Evolutionary conservation across 53 echinoderm and acorn worm genomes (phyloP), one percentile per base, ranked within the genome.

Genomic region (Echinarachnius parma): DNA sequence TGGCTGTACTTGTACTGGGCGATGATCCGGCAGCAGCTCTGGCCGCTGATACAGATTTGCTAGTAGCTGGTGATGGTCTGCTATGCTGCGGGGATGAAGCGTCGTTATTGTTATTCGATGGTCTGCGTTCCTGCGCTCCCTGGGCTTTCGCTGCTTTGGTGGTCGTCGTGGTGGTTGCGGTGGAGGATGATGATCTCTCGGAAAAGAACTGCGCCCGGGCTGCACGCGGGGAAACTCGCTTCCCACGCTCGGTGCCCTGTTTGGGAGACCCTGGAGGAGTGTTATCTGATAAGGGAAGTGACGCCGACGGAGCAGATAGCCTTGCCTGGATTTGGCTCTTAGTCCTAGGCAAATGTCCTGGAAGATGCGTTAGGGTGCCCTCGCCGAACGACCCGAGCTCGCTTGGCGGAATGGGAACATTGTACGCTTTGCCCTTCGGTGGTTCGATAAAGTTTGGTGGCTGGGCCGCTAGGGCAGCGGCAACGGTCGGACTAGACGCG

Each of bases 341-440:
- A 28, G 96, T 96, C 58, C 84, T 81, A 1, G 88, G 79, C 30
- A 96, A 55, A 37, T 87, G 84, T 45, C 96, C 96, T 11, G 96
- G 96, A 8, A 91, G 62, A 48, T 82, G 64, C 25, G 89, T 81
- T 35, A 93, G 42, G 15, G 87, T 81, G 24, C 61, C 78, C 35
- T 81, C 85, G 13, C 80, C 62, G 57, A 78, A 84, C 28, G 87
- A 52, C 16, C 68, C 78, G 21, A 83, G 49, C 37, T 83, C 83
- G 28, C 80, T 84, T 4, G 92, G 92, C 7, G 87, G 80, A 42
- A 92, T 74, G 1, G 92, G 92, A 24, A 84, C 84, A 72, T 78
- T 87, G 48, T 81, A 92, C 3, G 84, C 59, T 57, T 84, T 87
- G 31, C 84, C 80, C 21, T 76, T 72, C 0, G 84, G 80, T 24